These are phyloP conservation scores for Hedychridium roseum DNA, from an alignment of 2,888 invertebrate species.

Conservation along the genomic window DNA sequence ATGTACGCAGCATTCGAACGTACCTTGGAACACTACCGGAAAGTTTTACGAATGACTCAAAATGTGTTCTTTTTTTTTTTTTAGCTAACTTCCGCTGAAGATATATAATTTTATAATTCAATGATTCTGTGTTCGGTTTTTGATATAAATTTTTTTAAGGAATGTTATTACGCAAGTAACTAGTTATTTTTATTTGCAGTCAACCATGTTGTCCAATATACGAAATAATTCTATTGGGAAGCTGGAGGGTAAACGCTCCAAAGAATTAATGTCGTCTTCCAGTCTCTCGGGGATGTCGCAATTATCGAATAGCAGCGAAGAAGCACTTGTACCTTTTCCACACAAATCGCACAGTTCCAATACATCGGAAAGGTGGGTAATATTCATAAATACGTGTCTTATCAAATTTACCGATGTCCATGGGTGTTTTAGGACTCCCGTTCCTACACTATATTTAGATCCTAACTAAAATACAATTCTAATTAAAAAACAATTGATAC, in stretches of 20 bases:
- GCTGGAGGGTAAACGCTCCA: constrained; percentile 56
- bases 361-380: constrained; percentile 50
- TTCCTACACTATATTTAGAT: constrained; percentile 7
- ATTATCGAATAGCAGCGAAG: constrained; percentile 61
- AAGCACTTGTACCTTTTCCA: constrained; percentile 57
- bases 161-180: constrained; percentile 23
- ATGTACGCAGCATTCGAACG: too few relatives aligned
- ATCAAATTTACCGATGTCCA: background rate
- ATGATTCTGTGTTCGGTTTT: too few relatives aligned
- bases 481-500: too few relatives aligned
- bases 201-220: constrained; percentile 53
- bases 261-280: constrained; percentile 60
- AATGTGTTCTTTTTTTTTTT: too few relatives aligned
- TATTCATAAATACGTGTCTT: background rate
- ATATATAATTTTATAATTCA: too few relatives aligned
- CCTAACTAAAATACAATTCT: too few relatives aligned
- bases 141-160: background rate
- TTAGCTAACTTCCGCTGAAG: too few relatives aligned
- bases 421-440: background rate
- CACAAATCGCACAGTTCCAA: constrained; percentile 53
- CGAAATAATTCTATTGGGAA: constrained; percentile 44
- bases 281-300: constrained; percentile 62
- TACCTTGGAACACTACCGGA: too few relatives aligned
- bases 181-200: too few relatives aligned
- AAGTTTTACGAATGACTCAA: too few relatives aligned